Conservation (phyloP, 1,140 invertebrate species). For the Tetragnatha versicolor region DNA sequence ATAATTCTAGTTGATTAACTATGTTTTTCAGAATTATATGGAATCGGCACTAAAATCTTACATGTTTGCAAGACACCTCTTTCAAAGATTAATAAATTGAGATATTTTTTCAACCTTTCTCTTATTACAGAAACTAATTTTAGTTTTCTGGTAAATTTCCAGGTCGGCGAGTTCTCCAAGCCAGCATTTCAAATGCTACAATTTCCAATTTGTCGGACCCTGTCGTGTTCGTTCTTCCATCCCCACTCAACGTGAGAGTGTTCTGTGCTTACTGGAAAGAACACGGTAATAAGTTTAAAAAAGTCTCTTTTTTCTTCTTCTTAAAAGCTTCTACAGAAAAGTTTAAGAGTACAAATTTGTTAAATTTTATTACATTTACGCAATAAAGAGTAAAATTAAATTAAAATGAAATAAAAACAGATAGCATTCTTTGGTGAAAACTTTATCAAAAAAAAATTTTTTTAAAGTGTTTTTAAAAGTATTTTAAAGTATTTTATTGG, state of each 20-base stretch:
- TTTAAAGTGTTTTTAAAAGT: background rate
- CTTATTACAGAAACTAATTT: too few relatives aligned
- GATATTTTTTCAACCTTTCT: too few relatives aligned
- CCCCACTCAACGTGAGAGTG: constrained; percentile 57
- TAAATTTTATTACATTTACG: background rate
- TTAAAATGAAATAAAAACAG: background rate
- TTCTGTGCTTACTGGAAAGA: constrained; percentile 67
- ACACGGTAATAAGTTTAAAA: constrained; percentile 60
- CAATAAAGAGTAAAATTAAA: background rate
- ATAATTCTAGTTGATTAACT: too few relatives aligned
- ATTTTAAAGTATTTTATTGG: too few relatives aligned
- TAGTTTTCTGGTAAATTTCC: background rate
- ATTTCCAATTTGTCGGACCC: constrained; percentile 64
- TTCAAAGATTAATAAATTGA: too few relatives aligned
- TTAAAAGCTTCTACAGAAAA: background rate
- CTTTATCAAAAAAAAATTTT: background rate
- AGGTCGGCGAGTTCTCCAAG: constrained; percentile 61
- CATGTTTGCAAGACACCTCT: too few relatives aligned
- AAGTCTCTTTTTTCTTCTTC: background rate
- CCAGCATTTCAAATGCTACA: constrained; percentile 59
- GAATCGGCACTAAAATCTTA: too few relatives aligned
- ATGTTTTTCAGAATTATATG: too few relatives aligned
- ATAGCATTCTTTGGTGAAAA: background rate
- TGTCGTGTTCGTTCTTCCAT: constrained; percentile 63
- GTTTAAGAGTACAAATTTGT: background rate